These are phyloP conservation scores for Porphyrio hochstetteri DNA, from an alignment of 2,113 vertebrate genomes.

Conservation along the genomic window DNA sequence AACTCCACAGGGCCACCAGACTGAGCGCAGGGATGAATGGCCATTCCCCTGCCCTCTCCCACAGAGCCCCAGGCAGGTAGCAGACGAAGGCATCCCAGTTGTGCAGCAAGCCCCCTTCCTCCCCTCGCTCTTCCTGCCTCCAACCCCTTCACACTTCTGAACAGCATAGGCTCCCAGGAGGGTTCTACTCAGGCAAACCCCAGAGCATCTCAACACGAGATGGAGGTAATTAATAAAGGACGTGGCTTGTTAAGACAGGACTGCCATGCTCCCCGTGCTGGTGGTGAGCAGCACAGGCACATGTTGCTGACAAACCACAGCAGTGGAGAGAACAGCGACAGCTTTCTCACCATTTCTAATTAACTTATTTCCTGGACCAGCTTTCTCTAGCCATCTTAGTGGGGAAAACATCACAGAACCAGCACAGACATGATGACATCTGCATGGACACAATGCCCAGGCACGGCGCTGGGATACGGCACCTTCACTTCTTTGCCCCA, in stretches of 20 bases:
- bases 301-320: not conserved
- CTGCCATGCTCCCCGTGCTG: not conserved
- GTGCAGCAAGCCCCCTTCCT: not conserved
- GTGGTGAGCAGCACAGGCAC: not conserved
- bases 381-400: not conserved
- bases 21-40: accelerated
- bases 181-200: not conserved
- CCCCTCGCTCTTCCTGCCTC: not conserved
- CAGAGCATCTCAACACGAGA: not conserved
- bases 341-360: not conserved
- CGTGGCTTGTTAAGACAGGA: too few relatives aligned
- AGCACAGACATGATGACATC: not conserved
- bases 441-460: not conserved
- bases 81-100: not conserved
- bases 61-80: not conserved
- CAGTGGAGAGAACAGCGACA: accelerated
- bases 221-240: not conserved
- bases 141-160: accelerated
- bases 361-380: not conserved
- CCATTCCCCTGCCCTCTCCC: not conserved
- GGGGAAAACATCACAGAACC: not conserved
- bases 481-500: not conserved
- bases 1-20: not conserved
- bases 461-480: not conserved
- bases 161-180: not conserved